Evolutionary conservation across 2,888 invertebrate species (phyloP).

Genomic region (Heliothis peltigera): DNA sequence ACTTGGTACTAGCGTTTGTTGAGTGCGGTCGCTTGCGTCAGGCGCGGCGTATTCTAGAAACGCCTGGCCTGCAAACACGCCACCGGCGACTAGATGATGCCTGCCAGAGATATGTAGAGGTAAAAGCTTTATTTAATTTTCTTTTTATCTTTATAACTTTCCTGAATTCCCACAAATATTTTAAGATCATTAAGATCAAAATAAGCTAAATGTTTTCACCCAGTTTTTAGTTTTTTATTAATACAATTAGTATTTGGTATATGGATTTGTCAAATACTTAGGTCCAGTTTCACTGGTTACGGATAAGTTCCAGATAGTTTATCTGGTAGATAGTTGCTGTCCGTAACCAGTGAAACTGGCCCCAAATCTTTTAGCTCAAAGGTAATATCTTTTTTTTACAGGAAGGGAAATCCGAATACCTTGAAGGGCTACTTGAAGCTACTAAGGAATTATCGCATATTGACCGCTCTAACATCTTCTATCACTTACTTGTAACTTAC

Average conservation of each 20-base stretch:
- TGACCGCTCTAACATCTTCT: conserved; percentile 93
- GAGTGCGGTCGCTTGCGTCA: conserved; percentile 95
- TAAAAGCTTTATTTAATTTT: conserved; percentile 53
- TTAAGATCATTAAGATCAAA: no score
- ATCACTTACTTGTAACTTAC: conserved; percentile 93
- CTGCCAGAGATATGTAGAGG: conserved; percentile 91
- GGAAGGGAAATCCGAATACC: conserved; percentile 91
- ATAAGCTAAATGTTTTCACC: no score
- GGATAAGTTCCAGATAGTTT: no score
- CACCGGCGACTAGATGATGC: conserved; percentile 92
- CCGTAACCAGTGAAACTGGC: no score
- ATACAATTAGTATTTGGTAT: no score
- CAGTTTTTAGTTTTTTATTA: no score
- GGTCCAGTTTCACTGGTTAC: no score
- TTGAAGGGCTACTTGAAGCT: conserved; percentile 94
- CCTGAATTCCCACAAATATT: no score
- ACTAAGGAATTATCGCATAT: conserved; percentile 94
- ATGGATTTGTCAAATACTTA: no score
- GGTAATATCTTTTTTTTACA: conserved; percentile 72
- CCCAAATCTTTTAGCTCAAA: no score
- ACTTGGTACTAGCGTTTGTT: conserved; percentile 95
- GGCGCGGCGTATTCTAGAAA: conserved; percentile 95
- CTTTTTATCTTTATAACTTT: no score
- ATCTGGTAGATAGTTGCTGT: no score
- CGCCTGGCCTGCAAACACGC: conserved; percentile 93